Percentiles rank a stretch among this genome's conserved stretches.
Evolutionary conservation across 2,113 vertebrate genomes (phyloP).

Genomic region (Oryzias celebensis): DNA sequence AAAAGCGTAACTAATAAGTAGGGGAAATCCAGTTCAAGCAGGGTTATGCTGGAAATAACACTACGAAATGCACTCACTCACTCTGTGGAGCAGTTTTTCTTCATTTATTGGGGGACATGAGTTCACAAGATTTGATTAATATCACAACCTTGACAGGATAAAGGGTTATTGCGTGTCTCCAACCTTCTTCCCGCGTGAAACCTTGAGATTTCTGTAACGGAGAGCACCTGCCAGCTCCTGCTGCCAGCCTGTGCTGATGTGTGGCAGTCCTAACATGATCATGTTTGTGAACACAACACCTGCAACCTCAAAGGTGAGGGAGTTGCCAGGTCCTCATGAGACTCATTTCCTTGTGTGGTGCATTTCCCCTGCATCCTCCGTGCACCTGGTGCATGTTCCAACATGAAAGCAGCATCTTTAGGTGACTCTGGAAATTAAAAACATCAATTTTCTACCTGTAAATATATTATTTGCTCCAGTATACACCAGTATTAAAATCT

Average conservation of each 20-base stretch:
- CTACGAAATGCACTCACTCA: neutral
- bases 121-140: slow-evolving; percentile 31
- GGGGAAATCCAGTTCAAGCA: slow-evolving; percentile 53
- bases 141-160: slow-evolving; percentile 36
- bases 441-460: neutral
- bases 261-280: slow-evolving; percentile 48
- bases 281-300: slow-evolving; percentile 42
- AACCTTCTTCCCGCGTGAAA: slow-evolving; percentile 33
- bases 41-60: slow-evolving; percentile 17
- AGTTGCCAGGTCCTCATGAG: slow-evolving; percentile 39
- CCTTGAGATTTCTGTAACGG: slow-evolving; percentile 33
- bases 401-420: neutral
- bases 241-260: slow-evolving; percentile 42
- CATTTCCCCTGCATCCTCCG: neutral
- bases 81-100: slow-evolving; percentile 13
- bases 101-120: slow-evolving; percentile 1
- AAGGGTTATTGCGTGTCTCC: slow-evolving; percentile 44
- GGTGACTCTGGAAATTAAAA: slow-evolving; percentile 9
- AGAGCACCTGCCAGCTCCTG: slow-evolving; percentile 49
- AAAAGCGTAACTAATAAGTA: slow-evolving; percentile 45
- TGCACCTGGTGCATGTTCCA: slow-evolving; percentile 18
- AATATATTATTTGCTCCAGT: slow-evolving; percentile 16
- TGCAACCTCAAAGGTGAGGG: slow-evolving; percentile 43
- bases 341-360: slow-evolving; percentile 3
- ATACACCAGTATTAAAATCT: slow-evolving; percentile 6